Evolutionary conservation across 2,113 vertebrate genomes (phyloP), one percentile per base, ranked within the genome.

Genomic region (Pterocles orientalis): DNA sequence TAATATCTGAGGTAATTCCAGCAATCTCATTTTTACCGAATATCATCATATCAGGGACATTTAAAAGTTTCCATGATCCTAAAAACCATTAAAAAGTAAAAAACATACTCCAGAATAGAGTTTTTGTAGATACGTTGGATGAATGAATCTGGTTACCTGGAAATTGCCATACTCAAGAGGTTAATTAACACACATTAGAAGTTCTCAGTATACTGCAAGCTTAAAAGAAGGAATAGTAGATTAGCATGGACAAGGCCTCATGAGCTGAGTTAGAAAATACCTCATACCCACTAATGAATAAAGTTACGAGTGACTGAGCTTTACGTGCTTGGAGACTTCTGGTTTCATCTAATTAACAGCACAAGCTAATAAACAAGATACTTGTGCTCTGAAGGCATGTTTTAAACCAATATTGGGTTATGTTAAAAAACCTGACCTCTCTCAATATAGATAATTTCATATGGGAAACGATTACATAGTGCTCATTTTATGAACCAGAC

Each of bases 101-200:
- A 60, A 14, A 17, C 3, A 64, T 10, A 19, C 19, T 69, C 18
- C 45, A 90, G 47, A 68, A 7, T 65, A 90, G 48, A 72, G 8
- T 72, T 92, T 24, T 68, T 48, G 48, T n/a, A 82, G 33, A 85
- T 54, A 19, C n/a, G 14, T 39, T 89, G 26, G 12, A 9, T 82
- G 53, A 87, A 87, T 53, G 17, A 81, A 43, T 66, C 48, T 41
- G 16, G 24, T 91, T 95, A 97, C 92, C 45, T 88, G 71, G 71
- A 94, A 96, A 90, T 78, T 81, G 25, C 8, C 76, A 57, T 93
- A 79, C 82, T 93, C 81, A 86, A 54, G 87, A 94, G 85, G 47
- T 94, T 96, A 97, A 97, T 98, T 98, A 97, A 60, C 43, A 23
- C 31, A 83, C 82, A 93, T 93, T 92, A 96, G 36, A 93, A 94